Percentiles rank a stretch among this genome's conserved stretches.
Conservation (phyloP, 2,888 invertebrate species). For the Ophion slaviceki region DNA sequence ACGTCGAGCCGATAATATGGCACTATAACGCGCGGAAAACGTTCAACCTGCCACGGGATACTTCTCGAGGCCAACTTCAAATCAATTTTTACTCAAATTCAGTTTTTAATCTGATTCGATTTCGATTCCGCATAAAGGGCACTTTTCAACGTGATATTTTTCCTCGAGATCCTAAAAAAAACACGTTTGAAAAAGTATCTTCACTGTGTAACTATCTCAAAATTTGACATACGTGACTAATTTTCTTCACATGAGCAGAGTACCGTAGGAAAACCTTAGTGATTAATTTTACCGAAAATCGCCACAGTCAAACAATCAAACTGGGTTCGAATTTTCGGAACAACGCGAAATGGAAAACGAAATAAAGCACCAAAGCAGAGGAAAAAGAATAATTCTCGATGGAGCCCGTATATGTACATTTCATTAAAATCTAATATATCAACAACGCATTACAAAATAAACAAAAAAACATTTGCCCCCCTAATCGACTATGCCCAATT, state of each 20-base stretch:
- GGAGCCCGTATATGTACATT: conserved; percentile 55
- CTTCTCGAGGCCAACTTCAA: background rate
- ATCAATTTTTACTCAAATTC: background rate
- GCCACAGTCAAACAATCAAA: background rate
- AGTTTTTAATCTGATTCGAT: background rate
- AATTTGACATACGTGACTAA: background rate
- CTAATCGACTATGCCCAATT: conserved; percentile 78
- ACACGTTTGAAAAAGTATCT: background rate
- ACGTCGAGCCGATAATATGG: conserved; percentile 89
- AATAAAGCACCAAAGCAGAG: too few species aligned
- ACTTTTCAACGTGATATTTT: background rate
- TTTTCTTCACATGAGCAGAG: background rate
- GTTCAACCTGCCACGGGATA: conserved; percentile 84
- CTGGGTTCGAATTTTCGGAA: too few species aligned
- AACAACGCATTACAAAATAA: background rate
- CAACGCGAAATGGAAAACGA: too few species aligned
- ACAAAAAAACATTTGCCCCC: conserved; percentile 43
- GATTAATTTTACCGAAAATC: background rate
- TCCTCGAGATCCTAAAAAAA: background rate
- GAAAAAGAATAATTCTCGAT: too few species aligned
- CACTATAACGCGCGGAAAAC: conserved; percentile 86
- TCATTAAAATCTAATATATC: conserved; percentile 37
- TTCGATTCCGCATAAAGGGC: background rate
- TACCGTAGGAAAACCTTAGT: background rate
- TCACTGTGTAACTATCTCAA: background rate